These are phyloP conservation scores for Carettochelys insculpta DNA, from an alignment of 2,113 vertebrate species.

Conservation along the genomic window DNA sequence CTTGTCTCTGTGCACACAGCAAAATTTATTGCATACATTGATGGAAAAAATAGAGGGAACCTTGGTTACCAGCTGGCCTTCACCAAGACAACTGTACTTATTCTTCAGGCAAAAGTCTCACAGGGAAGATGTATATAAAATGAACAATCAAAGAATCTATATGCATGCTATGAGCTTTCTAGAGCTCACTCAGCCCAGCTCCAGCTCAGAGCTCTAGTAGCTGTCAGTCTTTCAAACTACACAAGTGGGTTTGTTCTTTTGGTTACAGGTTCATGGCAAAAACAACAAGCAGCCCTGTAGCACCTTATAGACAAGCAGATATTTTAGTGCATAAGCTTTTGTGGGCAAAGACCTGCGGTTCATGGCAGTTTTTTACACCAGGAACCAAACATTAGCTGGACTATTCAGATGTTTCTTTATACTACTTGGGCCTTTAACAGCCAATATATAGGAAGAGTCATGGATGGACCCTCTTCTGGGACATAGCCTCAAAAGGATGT, in stretches of 20 bases:
- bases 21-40: too few species aligned
- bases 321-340: too few species aligned
- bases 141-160: not conserved
- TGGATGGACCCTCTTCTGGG: not conserved
- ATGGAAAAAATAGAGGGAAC: too few species aligned
- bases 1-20: too few species aligned
- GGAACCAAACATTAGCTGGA: not conserved
- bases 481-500: not conserved
- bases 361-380: not conserved
- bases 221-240: not conserved
- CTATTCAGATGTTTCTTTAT: not conserved
- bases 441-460: not conserved
- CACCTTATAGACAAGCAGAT: too few species aligned
- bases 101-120: not conserved
- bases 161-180: not conserved
- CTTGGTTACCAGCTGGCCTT: not conserved
- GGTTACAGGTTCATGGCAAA: not conserved
- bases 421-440: not conserved
- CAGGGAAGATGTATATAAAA: not conserved
- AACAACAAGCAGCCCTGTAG: too few species aligned
- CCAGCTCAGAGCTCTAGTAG: not conserved
- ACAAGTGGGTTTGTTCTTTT: not conserved
- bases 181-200: not conserved
- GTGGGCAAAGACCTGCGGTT: too few species aligned
- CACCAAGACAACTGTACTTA: not conserved